Conservation (phyloP, 2,888 invertebrate species). For the Colostygia pectinataria region DNA sequence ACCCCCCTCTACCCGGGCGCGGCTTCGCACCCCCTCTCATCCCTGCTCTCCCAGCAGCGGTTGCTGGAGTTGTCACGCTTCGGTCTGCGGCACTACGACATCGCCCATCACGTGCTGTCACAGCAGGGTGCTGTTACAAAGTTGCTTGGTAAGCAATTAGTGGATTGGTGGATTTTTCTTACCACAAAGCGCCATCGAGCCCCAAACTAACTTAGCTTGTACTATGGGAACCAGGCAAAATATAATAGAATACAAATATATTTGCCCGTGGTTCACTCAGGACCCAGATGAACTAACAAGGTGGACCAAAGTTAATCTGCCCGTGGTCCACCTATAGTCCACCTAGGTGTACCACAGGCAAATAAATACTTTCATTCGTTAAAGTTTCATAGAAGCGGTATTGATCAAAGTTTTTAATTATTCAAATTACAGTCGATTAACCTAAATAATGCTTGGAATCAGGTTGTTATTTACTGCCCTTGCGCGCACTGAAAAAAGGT, state of each 20-base stretch:
- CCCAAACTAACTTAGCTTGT: neutral
- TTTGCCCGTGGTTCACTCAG: no score
- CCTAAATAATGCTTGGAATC: neutral
- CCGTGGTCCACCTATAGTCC: no score
- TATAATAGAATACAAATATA: no score
- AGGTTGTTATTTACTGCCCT: neutral
- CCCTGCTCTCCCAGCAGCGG: conserved; percentile 89
- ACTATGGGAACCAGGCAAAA: neutral
- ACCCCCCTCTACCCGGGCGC: conserved; percentile 78
- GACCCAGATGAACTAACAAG: no score
- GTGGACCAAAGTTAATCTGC: no score
- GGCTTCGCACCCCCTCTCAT: conserved; percentile 85
- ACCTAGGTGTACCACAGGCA: no score
- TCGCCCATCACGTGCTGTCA: conserved; percentile 94
- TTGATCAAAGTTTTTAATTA: no score
- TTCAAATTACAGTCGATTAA: conserved; percentile 3
- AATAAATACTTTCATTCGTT: no score
- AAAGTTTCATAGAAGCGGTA: neutral
- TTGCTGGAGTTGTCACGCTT: conserved; percentile 91
- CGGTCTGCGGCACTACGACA: conserved; percentile 93
- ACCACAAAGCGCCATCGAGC: no score
- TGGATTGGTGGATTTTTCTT: neutral
- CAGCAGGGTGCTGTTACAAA: conserved; percentile 96
- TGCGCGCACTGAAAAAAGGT: conserved; percentile 19
- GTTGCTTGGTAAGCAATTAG: conserved; percentile 88